Base-by-base conservation (phyloP, 1,140 invertebrate species). In the Aphelenchoides besseyi region DNA sequence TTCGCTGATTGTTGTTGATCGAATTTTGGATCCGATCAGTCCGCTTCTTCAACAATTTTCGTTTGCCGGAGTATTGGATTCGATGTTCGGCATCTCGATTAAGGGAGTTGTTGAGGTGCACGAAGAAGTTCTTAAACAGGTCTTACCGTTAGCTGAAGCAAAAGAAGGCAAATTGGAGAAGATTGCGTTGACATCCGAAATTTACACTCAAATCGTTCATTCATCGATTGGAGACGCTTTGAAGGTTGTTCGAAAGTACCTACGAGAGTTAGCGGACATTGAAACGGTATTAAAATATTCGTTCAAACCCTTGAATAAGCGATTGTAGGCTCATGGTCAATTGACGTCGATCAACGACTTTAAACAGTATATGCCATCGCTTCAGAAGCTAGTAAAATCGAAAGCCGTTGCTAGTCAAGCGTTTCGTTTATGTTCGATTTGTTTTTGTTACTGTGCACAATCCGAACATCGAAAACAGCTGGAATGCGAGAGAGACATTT, bases 31-130 rank as follows among this genome's bases (percentile, higher is more conserved):
- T 88, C 89, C 96, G 61, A 88, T 98, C 3, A 92, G 92, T 35
- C 92, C 94, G 2, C 86, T 98, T 72, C 89, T 92, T 0, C 96
- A 93, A 0, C 96, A 98, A 81, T 88, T 97, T 18, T 98, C 95
- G 0, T 98, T 98, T 84, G 95, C 98, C 87, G 96, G 95, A 18
- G 87, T 98, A 9, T 93, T 98, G 77, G 96, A 96, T 87, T 92
- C 93, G 87, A 89, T 92, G 74, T 94, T 91, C 86, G 89, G 89
- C 33, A 90, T 92, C 55, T 55, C 33, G 2, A 54, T 78, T 8
- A 70, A 68, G 61, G 76, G 30, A 16, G 36, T 29, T 16, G 30
- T 66, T 0, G 36, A 66, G 30, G 63, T 66, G 0, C 63, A 16
- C 36, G 36, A 66, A 32, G 63, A 53, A 23, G 36, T 66, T 12